Evolutionary conservation across 2,888 invertebrate genomes (phyloP), one percentile per base, ranked within the genome.

Genomic region (Kuschelorhynchus macadamiae): DNA sequence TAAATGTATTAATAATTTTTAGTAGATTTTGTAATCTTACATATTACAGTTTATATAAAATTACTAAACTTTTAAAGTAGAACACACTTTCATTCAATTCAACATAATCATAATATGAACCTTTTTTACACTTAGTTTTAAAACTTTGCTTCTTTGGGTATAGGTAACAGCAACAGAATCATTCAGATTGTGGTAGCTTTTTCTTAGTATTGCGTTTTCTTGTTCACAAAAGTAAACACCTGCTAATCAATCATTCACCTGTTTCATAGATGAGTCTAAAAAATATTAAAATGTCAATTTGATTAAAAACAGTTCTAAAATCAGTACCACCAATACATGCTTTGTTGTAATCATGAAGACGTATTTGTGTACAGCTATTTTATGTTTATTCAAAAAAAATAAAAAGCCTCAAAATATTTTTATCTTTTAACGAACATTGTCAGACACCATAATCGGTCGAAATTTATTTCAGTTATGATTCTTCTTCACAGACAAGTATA

Each of bases 251-350:
- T 20, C 3, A 20, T 65, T 76, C 62, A 16, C 59, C 53, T 74
- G 77, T 72, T 72, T 79, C 73, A 79, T 57, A 79, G 78, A 76
- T 77, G 79, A 44, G 79, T 79, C 79, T 79, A 78, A 73, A 78
- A 78, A 71, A 71, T 41, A 72, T 50, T 64, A 17, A n/a, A 52
- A 59, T 56, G 44, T 53, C 42, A 49, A 66, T 46, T 20, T 5
- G 30, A 11, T 30, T 42, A 36, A 32, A 59, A 8, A 18, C 11
- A 33, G 12, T 1, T 12, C 21, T 36, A 4, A 18, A 32, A 36
- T 21, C 16, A 20, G 12, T 5, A 25, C 25, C 25, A 25, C 36
- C 49, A 46, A 53, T 50, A 56, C 64, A 60, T 64, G 64, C 64
- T 64, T 64, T 64, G 56, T 64, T 61, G 66, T 66, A 53, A 52